Evolutionary conservation across 2,888 invertebrate species (phyloP).

Genomic region (Oxyteleia sp.): DNA sequence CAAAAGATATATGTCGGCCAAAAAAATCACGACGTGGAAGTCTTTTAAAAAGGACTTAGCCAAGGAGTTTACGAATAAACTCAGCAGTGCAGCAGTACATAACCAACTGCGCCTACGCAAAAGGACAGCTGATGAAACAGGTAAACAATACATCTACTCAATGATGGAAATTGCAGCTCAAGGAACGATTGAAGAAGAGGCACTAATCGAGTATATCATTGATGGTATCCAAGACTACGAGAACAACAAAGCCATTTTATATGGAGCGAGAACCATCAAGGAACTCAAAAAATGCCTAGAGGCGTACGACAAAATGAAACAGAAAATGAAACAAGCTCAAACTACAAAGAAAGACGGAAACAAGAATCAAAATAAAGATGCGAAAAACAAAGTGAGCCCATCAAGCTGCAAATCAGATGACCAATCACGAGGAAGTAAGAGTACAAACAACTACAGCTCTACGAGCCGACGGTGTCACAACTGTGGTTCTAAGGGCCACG

Average conservation of each 20-base stretch:
- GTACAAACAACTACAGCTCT: no score
- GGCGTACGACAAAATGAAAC: slow-evolving; percentile 20
- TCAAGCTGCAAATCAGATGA: no score
- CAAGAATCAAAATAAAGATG: no score
- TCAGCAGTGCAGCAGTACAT: slow-evolving; percentile 69
- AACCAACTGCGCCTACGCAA: slow-evolving; percentile 40
- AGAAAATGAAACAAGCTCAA: no score
- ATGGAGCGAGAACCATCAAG: slow-evolving; percentile 10
- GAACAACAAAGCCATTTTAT: slow-evolving; percentile 59
- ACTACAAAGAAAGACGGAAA: no score
- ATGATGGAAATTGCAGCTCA: slow-evolving; percentile 71
- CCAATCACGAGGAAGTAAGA: no score
- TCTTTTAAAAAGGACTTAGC: slow-evolving; percentile 39
- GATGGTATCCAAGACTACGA: slow-evolving; percentile 68
- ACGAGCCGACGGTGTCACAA: no score
- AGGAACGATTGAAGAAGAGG: slow-evolving; percentile 66
- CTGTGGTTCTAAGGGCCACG: no score
- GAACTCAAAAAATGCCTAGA: slow-evolving; percentile 60
- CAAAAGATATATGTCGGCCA: slow-evolving; percentile 46
- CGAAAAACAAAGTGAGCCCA: no score
- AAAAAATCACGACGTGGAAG: slow-evolving; percentile 56
- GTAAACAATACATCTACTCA: slow-evolving; percentile 63
- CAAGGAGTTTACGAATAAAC: slow-evolving; percentile 55
- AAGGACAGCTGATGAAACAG: slow-evolving; percentile 45
- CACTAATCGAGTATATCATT: slow-evolving; percentile 68